Evolutionary conservation across 2,888 invertebrate genomes (phyloP).

Genomic region (Spodoptera littoralis): DNA sequence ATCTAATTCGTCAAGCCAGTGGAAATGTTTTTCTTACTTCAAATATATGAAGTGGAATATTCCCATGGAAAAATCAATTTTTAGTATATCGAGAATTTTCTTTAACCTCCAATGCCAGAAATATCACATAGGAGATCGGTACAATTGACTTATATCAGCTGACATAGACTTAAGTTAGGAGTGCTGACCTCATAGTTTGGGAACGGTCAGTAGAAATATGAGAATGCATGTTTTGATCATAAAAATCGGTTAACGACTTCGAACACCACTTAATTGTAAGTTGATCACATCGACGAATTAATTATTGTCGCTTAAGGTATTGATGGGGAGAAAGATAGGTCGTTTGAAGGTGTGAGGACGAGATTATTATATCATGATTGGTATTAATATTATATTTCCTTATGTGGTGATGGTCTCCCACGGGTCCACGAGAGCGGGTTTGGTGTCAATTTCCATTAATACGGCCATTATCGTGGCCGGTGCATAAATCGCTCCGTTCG

Average conservation of each 20-base stretch:
- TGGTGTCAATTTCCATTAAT: conserved; percentile 87
- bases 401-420: conserved; percentile 72
- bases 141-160: no score
- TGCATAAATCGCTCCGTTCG: conserved; percentile 81
- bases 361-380: conserved; percentile 83
- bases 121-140: no score
- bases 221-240: no score
- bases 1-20: background rate
- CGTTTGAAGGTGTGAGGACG: conserved; percentile 77
- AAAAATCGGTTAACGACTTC: no score
- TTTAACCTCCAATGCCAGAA: no score
- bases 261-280: conserved; percentile 58
- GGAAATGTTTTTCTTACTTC: no score
- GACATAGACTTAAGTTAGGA: no score
- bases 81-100: no score
- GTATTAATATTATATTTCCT: conserved; percentile 85
- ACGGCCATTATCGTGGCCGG: conserved; percentile 78
- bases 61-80: no score
- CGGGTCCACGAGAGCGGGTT: conserved; percentile 67
- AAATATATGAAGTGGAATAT: no score
- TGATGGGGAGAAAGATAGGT: conserved; percentile 70
- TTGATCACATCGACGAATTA: conserved; percentile 69
- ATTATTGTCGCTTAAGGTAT: conserved; percentile 72
- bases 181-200: no score
- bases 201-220: no score